phyloP scores from a whole-genome alignment of 1,140 invertebrate genomes.

The Diachasma alloeum region DNA sequence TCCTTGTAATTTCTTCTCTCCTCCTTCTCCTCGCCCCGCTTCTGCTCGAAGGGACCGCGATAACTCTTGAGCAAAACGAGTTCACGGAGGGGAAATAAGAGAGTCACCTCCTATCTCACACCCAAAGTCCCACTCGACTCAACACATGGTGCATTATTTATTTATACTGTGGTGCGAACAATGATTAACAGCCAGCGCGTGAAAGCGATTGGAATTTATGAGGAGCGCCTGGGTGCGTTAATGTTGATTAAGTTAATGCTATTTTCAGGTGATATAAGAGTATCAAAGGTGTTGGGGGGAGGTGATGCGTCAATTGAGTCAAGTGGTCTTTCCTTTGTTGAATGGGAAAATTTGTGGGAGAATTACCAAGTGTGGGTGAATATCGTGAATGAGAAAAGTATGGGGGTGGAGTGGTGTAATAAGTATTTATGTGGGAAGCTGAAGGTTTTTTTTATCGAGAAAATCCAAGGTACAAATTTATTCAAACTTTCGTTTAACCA shows the following conservation, averaged over 20 bases:
- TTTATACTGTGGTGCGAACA: slow-evolving; percentile 17
- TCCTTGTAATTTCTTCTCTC: not conserved
- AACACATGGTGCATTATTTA: slow-evolving; percentile 24
- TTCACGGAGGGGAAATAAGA: not conserved
- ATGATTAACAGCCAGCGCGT: slow-evolving; percentile 37
- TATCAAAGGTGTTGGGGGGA: not conserved
- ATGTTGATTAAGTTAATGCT: slow-evolving; percentile 34
- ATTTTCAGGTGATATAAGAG: slow-evolving; percentile 8
- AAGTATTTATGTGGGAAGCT: no score
- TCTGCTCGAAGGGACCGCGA: not conserved
- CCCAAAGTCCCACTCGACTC: slow-evolving; percentile 12
- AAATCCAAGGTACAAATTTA: no score
- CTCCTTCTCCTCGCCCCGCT: not conserved
- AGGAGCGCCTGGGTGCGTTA: slow-evolving; percentile 33
- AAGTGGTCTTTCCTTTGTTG: not conserved
- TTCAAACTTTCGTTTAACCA: no score
- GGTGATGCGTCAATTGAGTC: not conserved
- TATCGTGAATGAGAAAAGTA: no score
- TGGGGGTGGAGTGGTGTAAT: no score
- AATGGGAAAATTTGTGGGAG: not conserved
- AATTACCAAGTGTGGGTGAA: not conserved
- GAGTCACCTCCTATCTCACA: slow-evolving; percentile 8
- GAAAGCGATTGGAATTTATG: slow-evolving; percentile 42
- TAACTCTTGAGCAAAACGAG: not conserved
- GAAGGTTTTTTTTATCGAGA: no score